A percentile compares a stretch with the other conserved stretches of the same genome.
Evolutionary conservation across 2,797 vertebrate species (phyloP).

Genomic region (Sorex maritimensis): DNA sequence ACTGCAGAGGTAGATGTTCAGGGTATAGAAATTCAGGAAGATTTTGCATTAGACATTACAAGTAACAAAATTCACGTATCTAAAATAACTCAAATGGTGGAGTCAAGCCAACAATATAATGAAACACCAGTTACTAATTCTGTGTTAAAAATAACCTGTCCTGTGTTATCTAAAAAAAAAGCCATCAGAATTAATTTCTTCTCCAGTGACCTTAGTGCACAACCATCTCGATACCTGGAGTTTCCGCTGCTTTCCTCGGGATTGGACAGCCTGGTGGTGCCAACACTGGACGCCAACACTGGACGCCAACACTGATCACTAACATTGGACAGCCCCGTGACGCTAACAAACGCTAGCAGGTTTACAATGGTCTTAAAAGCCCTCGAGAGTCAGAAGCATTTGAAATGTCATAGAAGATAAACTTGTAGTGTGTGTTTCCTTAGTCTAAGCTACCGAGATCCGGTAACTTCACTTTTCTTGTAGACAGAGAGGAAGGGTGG

Average conservation of each 20-base stretch:
- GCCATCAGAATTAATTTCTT: constrained; percentile 50
- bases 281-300: neutral
- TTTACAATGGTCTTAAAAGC: constrained; percentile 26
- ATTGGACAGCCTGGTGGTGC: neutral
- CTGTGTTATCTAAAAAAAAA: constrained; percentile 60
- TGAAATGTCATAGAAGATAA: constrained; percentile 65
- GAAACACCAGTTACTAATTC: neutral
- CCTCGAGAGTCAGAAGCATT: neutral
- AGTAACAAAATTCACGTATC: neutral
- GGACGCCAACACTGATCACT: too few species aligned
- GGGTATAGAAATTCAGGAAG: constrained; percentile 22
- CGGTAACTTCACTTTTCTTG: constrained; percentile 23
- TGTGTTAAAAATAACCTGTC: constrained; percentile 42
- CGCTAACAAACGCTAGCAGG: too few species aligned
- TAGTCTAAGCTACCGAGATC: neutral
- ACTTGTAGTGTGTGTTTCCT: neutral
- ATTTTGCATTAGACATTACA: constrained; percentile 22
- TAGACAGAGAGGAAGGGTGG: neutral
- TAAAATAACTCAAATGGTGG: neutral
- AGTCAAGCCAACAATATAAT: neutral
- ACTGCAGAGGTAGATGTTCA: constrained; percentile 15
- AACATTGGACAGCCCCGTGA: too few species aligned
- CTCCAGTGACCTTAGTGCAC: neutral
- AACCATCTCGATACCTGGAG: neutral
- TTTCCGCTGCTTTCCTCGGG: constrained; percentile 16